Base-by-base conservation (phyloP, 2,888 invertebrate genomes). In the Palloptera scutellata region DNA sequence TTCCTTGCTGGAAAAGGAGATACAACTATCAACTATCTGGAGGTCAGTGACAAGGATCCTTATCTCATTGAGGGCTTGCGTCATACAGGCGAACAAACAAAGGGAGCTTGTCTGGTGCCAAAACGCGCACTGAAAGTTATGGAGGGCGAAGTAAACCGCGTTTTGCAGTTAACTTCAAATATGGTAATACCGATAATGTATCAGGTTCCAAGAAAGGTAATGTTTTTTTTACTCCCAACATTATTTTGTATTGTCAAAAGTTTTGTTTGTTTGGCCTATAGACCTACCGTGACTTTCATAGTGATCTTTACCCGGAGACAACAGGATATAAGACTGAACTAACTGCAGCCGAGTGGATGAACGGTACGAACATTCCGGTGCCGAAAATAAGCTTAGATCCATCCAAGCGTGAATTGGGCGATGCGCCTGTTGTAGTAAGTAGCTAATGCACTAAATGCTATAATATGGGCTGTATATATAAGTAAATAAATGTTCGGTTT, bases 1-100 rank as follows among this genome's bases (percentile, higher is more conserved):
- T 97, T 97, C 87, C 86, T 98, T 67, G 94, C 95, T 65, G 97
- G 97, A 52, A 97, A 97, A 87, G 97, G 96, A 9, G 97, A 97
- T 79, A 96, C 94, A 0, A 94, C 94, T 1, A 93, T 98, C 70
- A 88, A 92, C 68, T 97, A 96, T 78, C 89, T 95, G 89, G 97
- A 98, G 86, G 89, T 97, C 1, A 91, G 91, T 57, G 95, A 96
- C 71, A 91, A 93, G 76, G 95, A 95, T 79, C 96, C 97, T 0
- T 94, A 90, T 83, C 86, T 97, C n/a, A 92, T 93, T 67, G 95
- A 96, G 84, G 96, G 97, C 20, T 86, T 93, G 70, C 88, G 93
- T 65, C 94, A 95, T 86, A 93, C 93, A 19, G 91, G 95, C n/a
- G 96, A 97, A 79, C 97, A 97, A 84, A 96, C 96, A 0, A 96